Base-by-base conservation (phyloP, 2,113 vertebrate species). In the Chamaea fasciata region DNA sequence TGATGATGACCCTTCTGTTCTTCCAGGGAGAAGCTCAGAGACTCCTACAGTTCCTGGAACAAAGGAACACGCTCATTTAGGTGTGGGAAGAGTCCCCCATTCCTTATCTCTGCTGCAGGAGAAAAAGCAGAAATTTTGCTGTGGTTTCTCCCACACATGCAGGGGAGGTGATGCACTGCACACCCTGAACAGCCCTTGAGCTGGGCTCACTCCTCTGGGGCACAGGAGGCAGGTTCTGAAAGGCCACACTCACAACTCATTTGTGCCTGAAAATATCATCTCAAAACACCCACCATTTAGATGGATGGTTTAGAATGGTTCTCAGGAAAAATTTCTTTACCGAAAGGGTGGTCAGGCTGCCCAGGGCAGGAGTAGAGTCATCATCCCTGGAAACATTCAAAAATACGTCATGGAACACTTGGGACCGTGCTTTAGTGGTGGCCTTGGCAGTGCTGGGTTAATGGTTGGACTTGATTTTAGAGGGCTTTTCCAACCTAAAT, bases 1-100 rank as follows among this genome's bases (percentile, higher is more conserved):
- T 57, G 90, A 92, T 92, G 78, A 93, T 92, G 76, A 88, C 64
- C 87, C 93, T 97, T 87, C 90, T 96, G 88, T 49, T 95, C 74
- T 42, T 83, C 20, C 87, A 69, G 35, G 3, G 17, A 76, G 84
- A 33, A 69, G 53, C 41, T 82, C 49, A 65, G 65, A 53, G 50
- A 90, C 39, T 41, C 50, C 79, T 77, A 24, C 52, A 70, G 35
- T 6, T 81, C 55, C 42, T 67, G 64, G 41, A 86, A 59, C 23
- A 77, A 64, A 80, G 74, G 59, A 77, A 63, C 46, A 74, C 15
- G 2, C 26, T 44, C 46, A 24, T 16, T 35, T 15, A 26, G 31
- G 50, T 3, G 13, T 17, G 21, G 47, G 16, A 60, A 65, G 41
- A 41, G 24, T 12, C 28, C 3, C 7, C 26, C 21, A 64, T 13